Evolutionary conservation across 2,113 vertebrate species (phyloP), one percentile per base, ranked within the genome.

Genomic region (Nanorana parkeri): DNA sequence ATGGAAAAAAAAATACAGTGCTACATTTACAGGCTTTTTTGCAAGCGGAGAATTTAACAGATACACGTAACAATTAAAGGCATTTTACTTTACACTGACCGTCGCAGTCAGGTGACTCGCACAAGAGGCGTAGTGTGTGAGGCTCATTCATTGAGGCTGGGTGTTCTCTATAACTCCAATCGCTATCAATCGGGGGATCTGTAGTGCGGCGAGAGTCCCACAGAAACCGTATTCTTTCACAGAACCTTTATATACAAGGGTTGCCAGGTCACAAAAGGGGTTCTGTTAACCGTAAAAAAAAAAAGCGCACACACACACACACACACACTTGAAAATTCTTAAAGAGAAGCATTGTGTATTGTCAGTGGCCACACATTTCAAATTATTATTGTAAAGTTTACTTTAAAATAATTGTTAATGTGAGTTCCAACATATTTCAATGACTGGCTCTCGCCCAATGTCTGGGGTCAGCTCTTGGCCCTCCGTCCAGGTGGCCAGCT

Each of bases 101-200:
- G n/a, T 17, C 21, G 29, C 58, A 21, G 74, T 78, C 75, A 65
- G 36, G 75, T 65, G 75, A 65, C 75, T 23, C 19, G 47, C 60
- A 78, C 75, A 78, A 78, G 75, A 51, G 60, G 41, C 24, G 20
- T 29, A 78, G 61, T 78, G 75, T 78, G 75, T 66, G 63, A 54
- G 47, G 23, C 26, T 78, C 41, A 52, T 29, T 78, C 24, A 63
- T 21, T 17, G 66, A 55, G 47, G 75, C 47, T 51, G 63, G 1
- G 41, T 17, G 63, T 28, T 55, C 69, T 24, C 24, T 60, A 63
- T 61, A 65, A 66, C 75, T 63, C 61, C 41, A 24, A 66, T 78
- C 75, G 54, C 52, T 78, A 78, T 78, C 75, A 78, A 66, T 78
- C 41, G 66, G 75, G 20, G 17, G 24, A 78, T 78, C 75, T 78